Evolutionary conservation across 2,888 invertebrate genomes (phyloP).

Genomic region (Drosophila falleni): DNA sequence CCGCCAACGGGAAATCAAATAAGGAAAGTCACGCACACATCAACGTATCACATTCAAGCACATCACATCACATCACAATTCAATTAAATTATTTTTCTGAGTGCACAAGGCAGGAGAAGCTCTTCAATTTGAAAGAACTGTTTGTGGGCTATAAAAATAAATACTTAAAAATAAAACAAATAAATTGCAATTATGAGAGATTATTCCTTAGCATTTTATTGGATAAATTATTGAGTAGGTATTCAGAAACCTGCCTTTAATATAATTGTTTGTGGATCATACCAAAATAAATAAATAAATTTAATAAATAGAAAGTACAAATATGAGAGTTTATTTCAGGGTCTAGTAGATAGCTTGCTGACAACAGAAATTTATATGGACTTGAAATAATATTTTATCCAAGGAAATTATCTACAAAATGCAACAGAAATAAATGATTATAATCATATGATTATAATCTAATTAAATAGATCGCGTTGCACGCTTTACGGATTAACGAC

Average conservation of each 20-base stretch:
- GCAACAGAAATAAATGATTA: neutral
- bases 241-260: neutral
- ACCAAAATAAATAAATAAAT: too few relatives aligned
- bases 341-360: too few relatives aligned
- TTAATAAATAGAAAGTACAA: too few relatives aligned
- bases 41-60: conserved; percentile 18
- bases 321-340: too few relatives aligned
- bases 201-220: neutral
- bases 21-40: conserved; percentile 22
- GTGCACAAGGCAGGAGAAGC: conserved; percentile 14
- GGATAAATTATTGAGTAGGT: neutral
- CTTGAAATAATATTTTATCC: neutral
- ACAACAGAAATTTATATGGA: neutral
- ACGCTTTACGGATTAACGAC: conserved; percentile 31
- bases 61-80: conserved; percentile 40
- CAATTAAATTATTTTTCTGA: conserved; percentile 54
- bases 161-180: conserved; percentile 8
- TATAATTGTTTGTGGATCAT: too few relatives aligned
- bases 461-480: conserved; percentile 24
- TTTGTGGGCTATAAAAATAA: conserved; percentile 7
- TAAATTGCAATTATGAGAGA: conserved; percentile 1
- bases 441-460: conserved; percentile 11
- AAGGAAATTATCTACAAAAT: neutral
- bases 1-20: conserved; percentile 31
- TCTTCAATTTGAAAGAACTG: conserved; percentile 15